Evolutionary conservation across 2,113 vertebrate species (phyloP).

Genomic region (Falco punctatus): DNA sequence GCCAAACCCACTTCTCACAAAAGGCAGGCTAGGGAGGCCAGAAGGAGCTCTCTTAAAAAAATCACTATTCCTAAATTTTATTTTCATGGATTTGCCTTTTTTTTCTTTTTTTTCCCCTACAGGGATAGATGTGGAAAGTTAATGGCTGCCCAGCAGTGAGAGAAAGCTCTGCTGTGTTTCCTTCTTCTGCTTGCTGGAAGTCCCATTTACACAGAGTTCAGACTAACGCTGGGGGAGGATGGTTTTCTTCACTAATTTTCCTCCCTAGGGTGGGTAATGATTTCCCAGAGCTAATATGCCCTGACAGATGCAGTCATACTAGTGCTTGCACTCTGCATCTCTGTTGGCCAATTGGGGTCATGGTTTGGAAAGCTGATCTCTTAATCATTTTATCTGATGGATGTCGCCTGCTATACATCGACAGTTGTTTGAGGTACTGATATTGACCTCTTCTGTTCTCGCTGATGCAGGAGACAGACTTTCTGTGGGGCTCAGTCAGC

Average conservation of each 20-base stretch:
- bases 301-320: slow-evolving; percentile 53
- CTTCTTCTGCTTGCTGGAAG: neutral
- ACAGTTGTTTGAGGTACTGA: neutral
- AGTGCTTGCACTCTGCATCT: neutral
- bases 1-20: neutral
- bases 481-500: neutral
- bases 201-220: neutral
- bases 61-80: neutral
- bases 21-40: neutral
- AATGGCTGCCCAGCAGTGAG: neutral
- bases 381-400: slow-evolving; percentile 56
- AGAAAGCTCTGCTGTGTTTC: neutral
- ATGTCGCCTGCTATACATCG: neutral
- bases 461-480: neutral
- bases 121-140: neutral
- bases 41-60: neutral
- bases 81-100: neutral
- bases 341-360: neutral
- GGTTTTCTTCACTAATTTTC: slow-evolving; percentile 52
- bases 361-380: slow-evolving; percentile 49
- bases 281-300: slow-evolving; percentile 34
- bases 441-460: neutral
- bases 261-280: slow-evolving; percentile 44
- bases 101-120: neutral
- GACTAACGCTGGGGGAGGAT: neutral